Percentiles rank a stretch among this genome's conserved stretches.
These are phyloP conservation scores for Pseudachorutes palmiensis DNA, from an alignment of 1,140 invertebrate species.

Conservation along the genomic window DNA sequence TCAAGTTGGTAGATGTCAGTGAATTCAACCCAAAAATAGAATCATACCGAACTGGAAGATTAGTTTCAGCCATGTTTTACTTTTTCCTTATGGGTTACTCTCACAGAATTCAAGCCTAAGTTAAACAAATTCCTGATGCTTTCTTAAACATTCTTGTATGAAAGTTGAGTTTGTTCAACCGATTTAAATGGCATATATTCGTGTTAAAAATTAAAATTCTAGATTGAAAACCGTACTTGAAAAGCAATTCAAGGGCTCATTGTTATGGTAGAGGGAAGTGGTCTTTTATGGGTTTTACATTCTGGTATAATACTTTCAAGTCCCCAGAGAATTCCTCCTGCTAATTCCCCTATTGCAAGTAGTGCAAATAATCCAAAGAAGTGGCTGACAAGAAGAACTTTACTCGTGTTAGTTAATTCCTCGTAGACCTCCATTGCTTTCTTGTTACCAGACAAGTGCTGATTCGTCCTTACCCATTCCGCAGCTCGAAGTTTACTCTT, in stretches of 20 bases:
- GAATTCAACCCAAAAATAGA: background rate
- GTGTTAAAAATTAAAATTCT: no score
- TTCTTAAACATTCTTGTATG: no score
- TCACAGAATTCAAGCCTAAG: no score
- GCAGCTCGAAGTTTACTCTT: background rate
- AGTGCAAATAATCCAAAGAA: background rate
- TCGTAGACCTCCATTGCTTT: background rate
- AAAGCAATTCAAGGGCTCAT: no score
- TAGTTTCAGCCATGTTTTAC: background rate
- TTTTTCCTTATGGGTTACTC: background rate
- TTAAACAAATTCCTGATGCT: no score
- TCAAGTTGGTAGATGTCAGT: background rate
- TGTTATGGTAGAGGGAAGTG: no score
- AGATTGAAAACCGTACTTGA: no score
- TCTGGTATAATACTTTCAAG: no score
- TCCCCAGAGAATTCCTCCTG: no score
- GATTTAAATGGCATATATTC: no score
- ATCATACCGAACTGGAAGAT: conserved; percentile 1
- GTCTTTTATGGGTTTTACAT: no score
- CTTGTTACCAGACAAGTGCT: background rate
- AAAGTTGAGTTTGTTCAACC: no score
- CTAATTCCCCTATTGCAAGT: background rate
- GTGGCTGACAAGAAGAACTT: background rate
- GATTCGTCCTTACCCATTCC: background rate
- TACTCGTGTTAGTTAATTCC: background rate